Evolutionary conservation across 1,140 invertebrate genomes (phyloP).

Genomic region (Zaprionus africanus): DNA sequence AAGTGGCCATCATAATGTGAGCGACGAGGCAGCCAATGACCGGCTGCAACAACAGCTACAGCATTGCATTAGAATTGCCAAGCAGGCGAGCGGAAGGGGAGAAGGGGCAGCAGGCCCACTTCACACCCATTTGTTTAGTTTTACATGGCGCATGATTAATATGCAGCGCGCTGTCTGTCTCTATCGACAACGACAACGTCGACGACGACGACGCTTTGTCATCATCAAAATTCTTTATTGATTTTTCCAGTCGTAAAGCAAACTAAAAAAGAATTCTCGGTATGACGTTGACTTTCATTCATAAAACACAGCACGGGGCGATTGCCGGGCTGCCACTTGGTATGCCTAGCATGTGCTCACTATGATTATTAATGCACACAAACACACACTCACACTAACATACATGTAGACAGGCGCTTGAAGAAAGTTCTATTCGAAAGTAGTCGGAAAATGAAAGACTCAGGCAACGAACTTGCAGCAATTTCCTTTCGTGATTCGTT

Average conservation of each 20-base stretch:
- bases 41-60: constrained; percentile 22
- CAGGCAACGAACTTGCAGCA: constrained; percentile 34
- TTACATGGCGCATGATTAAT: constrained; percentile 67
- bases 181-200: constrained; percentile 23
- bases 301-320: constrained; percentile 49
- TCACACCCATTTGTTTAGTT: constrained; percentile 69
- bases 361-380: constrained; percentile 38
- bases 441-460: constrained; percentile 43
- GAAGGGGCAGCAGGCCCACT: constrained; percentile 14
- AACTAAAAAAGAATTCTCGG: constrained; percentile 43
- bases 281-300: constrained; percentile 76
- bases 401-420: neutral
- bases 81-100: constrained; percentile 7
- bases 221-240: constrained; percentile 76
- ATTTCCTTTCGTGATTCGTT: constrained; percentile 28
- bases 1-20: constrained; percentile 50
- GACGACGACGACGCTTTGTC: constrained; percentile 42
- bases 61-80: constrained; percentile 48
- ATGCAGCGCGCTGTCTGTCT: constrained; percentile 56
- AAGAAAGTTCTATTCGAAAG: constrained; percentile 77
- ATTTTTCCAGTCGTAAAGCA: constrained; percentile 43
- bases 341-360: constrained; percentile 56
- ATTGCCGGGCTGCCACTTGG: constrained; percentile 23
- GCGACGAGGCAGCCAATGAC: constrained; percentile 50
- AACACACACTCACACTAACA: neutral